These are phyloP conservation scores for Lerema accius DNA, from an alignment of 1,140 invertebrate genomes.

Conservation along the genomic window DNA sequence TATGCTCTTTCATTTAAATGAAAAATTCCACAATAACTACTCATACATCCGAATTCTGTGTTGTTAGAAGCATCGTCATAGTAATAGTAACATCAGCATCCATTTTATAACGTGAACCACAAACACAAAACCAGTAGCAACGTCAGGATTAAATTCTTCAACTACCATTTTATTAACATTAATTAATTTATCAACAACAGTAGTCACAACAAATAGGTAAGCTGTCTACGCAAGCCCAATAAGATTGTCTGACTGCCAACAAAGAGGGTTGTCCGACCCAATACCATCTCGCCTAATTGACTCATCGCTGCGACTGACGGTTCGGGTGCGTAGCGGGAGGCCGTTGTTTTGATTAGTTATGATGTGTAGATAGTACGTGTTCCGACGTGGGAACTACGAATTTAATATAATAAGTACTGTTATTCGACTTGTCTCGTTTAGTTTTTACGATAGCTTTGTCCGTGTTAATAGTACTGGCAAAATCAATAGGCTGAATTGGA, in stretches of 20 bases:
- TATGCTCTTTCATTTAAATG: too few species aligned
- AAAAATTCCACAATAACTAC: too few species aligned
- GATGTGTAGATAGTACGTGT: conserved; percentile 32
- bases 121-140: too few species aligned
- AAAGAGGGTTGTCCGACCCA: conserved; percentile 43
- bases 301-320: conserved; percentile 49
- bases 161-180: too few species aligned
- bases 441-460: conserved; percentile 11
- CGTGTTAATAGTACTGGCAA: too few species aligned
- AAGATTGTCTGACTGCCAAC: background rate
- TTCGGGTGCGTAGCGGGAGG: conserved; percentile 29
- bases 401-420: conserved; percentile 7
- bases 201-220: background rate
- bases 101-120: too few species aligned
- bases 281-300: conserved; percentile 59
- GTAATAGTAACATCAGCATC: too few species aligned
- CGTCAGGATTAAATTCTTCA: too few species aligned
- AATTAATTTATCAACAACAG: too few species aligned
- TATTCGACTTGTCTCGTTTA: conserved; percentile 32
- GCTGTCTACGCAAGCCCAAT: conserved; percentile 3
- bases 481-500: too few species aligned
- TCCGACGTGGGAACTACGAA: conserved; percentile 40
- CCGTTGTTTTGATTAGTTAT: background rate
- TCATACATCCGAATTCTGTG: too few species aligned
- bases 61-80: too few species aligned